These are phyloP conservation scores for Ametastegia equiseti DNA, from an alignment of 2,888 invertebrate genomes.

Conservation along the genomic window DNA sequence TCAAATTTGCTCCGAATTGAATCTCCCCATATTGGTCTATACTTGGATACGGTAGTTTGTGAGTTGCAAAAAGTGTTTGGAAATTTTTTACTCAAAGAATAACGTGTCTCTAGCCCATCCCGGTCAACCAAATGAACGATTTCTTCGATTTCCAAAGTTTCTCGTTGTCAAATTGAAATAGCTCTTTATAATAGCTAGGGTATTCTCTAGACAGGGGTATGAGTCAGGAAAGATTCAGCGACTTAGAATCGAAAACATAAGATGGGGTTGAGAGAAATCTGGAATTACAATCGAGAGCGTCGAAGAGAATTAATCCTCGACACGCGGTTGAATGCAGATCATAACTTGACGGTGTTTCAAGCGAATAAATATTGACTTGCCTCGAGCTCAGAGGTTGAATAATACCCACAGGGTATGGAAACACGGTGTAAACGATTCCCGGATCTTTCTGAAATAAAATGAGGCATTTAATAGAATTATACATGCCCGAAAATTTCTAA, in stretches of 20 bases:
- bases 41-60: no score
- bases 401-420: background rate
- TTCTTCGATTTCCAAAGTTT: no score
- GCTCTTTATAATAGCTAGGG: no score
- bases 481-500: background rate
- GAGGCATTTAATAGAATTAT: background rate
- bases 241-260: background rate
- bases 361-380: conserved; percentile 32
- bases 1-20: no score
- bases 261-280: background rate
- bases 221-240: no score
- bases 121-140: no score
- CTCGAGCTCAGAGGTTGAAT: background rate
- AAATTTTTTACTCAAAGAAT: no score
- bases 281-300: conserved; percentile 25
- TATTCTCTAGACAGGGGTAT: no score
- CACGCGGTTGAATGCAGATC: conserved; percentile 18
- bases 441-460: background rate
- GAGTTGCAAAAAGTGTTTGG: no score
- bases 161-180: no score
- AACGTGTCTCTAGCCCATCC: no score
- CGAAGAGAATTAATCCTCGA: conserved; percentile 30
- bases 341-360: background rate
- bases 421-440: background rate
- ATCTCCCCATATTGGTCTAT: no score